Evolutionary conservation across 2,888 invertebrate species (phyloP).

Genomic region (Octodonta nipae): DNA sequence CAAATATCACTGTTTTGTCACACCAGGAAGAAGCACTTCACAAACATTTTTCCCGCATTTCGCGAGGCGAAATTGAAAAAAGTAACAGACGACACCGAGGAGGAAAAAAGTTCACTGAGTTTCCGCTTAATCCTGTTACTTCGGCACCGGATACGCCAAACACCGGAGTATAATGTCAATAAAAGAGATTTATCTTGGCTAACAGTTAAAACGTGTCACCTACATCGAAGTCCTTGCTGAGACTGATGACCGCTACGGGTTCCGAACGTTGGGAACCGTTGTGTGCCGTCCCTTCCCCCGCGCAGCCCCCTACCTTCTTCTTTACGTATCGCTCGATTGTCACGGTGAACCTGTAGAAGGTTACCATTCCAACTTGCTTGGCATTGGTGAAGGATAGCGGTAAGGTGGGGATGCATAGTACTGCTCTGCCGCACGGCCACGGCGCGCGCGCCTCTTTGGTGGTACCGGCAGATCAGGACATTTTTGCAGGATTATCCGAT

Average conservation of each 20-base stretch:
- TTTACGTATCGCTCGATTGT: conserved; percentile 14
- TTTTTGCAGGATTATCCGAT: too few species aligned
- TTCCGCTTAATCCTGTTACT: too few species aligned
- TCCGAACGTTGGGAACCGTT: conserved; percentile 27
- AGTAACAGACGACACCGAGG: too few species aligned
- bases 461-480: not conserved
- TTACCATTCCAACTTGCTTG: conserved; percentile 33
- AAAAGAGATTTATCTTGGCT: too few species aligned
- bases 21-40: conserved; percentile 7
- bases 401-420: conserved; percentile 7
- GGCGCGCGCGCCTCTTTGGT: not conserved
- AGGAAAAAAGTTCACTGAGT: too few species aligned
- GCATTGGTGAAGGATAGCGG: conserved; percentile 16
- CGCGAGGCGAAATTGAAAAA: too few species aligned
- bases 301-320: conserved; percentile 15
- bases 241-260: conserved; percentile 36
- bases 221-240: conserved; percentile 30
- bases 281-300: conserved; percentile 25
- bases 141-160: too few species aligned
- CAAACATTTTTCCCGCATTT: too few species aligned
- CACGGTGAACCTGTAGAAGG: conserved; percentile 28
- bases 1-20: too few species aligned
- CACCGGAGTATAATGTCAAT: too few species aligned
- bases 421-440: too few species aligned
- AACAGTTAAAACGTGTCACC: conserved; percentile 23